Conservation (phyloP, 2,113 vertebrate species). For the Colossoma macropomum region DNA sequence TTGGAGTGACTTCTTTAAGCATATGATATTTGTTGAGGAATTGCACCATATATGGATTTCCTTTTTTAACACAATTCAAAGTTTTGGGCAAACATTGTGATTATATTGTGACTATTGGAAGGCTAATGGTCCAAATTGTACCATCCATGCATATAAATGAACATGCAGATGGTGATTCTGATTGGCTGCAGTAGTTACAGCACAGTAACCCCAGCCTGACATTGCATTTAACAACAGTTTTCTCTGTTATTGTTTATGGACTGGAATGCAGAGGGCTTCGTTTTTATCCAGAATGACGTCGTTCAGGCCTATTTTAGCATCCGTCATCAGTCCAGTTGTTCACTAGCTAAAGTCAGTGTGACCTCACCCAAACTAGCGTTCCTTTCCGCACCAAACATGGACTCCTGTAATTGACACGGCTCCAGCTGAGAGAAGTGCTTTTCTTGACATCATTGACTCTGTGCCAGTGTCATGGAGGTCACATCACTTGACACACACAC, state of each 20-base stretch:
- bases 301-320: not conserved
- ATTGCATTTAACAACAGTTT: constrained; percentile 8
- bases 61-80: not conserved
- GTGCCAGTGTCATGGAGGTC: not conserved
- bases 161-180: not conserved
- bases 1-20: not conserved
- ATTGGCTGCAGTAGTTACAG: not conserved
- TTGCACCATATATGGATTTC: not conserved
- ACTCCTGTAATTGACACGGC: not conserved
- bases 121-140: too few species aligned
- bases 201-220: constrained; percentile 7
- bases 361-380: not conserved
- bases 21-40: not conserved
- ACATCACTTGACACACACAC: constrained; percentile 8
- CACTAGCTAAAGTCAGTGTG: constrained; percentile 11
- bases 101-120: not conserved
- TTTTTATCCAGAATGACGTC: not conserved
- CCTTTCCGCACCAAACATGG: constrained; percentile 17
- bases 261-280: not conserved
- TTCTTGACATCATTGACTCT: constrained; percentile 2
- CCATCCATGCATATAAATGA: not conserved
- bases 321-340: not conserved
- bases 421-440: not conserved
- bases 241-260: constrained; percentile 17
- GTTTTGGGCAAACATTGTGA: too few species aligned